Base-by-base conservation (phyloP, 1,140 invertebrate species). In the Scaptomyza pallida region DNA sequence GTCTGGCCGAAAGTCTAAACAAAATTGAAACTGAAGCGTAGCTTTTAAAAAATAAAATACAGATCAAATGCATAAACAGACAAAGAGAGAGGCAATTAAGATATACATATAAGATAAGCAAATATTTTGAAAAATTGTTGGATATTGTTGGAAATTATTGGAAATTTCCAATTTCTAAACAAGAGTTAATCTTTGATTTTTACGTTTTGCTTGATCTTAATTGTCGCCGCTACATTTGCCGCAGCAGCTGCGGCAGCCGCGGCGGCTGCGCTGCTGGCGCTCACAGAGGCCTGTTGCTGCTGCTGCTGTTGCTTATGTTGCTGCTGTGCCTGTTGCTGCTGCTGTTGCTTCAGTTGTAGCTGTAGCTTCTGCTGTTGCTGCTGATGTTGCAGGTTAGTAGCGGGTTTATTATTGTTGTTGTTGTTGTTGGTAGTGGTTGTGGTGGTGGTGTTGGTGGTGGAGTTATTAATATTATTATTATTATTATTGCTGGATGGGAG, bases 151-250 rank as follows among this genome's bases (percentile, higher is more conserved):
- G 16, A 16, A 61, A 61, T 41, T 61, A 37, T 37, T 9, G 40
- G n/a, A 40, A 37, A 44, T 51, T 23, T 9, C 44, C n/a, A n/a
- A 10, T 73, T 62, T 68, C 76, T 51, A 43, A 30, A 52, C 12
- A n/a, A 37, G 30, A 52, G 59, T 52, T 47, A 26, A 23, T 40
- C 57, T 52, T 50, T 33, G 45, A 52, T 72, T 64, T 86, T 91
- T 91, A 92, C 86, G 81, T 91, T 91, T 91, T 90, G 89, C 88
- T 91, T 91, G 55, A 90, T 90, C 76, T 90, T 90, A 80, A 90
- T 90, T 70, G 81, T 85, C 61, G 82, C 81, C 19, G 81, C 81
- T 47, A 89, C 89, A 83, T 85, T 89, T 47, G 83, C 83, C 45
- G 78, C 79, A 67, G 82, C 76, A 47, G 80, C 75, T 60, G 79